Conservation (phyloP, 1,140 invertebrate genomes). For the Hetaerina americana region DNA sequence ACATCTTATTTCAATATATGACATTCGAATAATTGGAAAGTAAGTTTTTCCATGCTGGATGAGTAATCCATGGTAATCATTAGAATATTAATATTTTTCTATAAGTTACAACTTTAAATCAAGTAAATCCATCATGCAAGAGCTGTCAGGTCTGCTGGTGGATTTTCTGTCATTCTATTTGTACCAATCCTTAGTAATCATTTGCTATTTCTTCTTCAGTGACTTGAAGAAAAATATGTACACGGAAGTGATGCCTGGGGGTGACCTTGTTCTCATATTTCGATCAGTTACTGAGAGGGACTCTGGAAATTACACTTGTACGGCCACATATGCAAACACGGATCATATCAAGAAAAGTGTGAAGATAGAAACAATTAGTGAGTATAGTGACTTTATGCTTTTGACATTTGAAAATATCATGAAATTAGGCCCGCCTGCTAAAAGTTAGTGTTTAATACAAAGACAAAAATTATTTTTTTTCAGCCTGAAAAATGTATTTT, state of each 20-base stretch:
- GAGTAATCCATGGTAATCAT: neutral
- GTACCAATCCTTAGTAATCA: neutral
- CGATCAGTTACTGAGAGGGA: constrained; percentile 56
- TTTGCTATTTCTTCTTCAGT: neutral
- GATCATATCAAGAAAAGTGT: constrained; percentile 48
- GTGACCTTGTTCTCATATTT: constrained; percentile 56
- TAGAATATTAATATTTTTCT: neutral
- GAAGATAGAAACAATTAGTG: constrained; percentile 59
- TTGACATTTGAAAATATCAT: neutral
- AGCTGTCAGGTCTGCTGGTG: neutral
- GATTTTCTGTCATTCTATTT: neutral
- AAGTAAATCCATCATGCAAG: neutral
- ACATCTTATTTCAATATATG: neutral
- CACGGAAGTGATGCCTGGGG: constrained; percentile 24
- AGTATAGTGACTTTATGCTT: constrained; percentile 22
- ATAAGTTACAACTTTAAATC: neutral
- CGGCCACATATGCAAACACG: constrained; percentile 57
- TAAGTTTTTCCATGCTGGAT: neutral
- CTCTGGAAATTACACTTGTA: constrained; percentile 70
- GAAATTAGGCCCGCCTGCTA: too few relatives aligned
- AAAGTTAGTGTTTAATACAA: too few relatives aligned
- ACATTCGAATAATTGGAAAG: neutral
- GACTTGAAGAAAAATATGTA: neutral
- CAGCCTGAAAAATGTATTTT: neutral
- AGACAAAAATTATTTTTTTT: neutral